Evolutionary conservation across 2,797 vertebrate species (phyloP), one percentile per base, ranked within the genome.

Genomic region (Scolopax bukidnonensis): DNA sequence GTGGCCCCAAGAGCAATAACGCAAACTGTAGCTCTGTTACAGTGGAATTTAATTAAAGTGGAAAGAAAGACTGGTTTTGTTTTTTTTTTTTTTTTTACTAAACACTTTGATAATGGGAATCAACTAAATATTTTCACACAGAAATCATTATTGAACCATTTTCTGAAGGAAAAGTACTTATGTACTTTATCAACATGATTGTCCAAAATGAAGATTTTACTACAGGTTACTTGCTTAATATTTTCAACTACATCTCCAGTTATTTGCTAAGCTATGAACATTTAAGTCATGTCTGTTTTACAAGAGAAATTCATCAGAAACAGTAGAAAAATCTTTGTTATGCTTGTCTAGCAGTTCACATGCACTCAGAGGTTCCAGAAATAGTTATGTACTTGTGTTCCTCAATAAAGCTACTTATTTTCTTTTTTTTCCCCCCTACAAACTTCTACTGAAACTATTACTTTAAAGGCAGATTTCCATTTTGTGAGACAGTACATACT

Each of bases 261-360:
- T 79, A 61, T 51, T 68, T 84, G 21, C 17, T 51, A 40, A 45
- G 24, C 12, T 57, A 40, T 23, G 32, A 78, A 33, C 16, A 65
- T 65, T 84, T 47, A 40, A 54, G 40, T 79, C 1, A 4, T 48
- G 43, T 10, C 32, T 59, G 16, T n/a, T 70, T 87, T 50, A 59
- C 4, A 57, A 27, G 10, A 61, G 32, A 54, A 48, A 21, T 78
- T 54, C 43, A 24, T 4, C 12, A 81, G 41, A 82, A 95, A 24
- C 3, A 43, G 23, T 16, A 77, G 9, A n/a, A 4, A 4, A 65
- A 19, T 15, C 27, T 43, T 64, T 87, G 15, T 40, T 40, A 30
- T 0, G 1, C 10, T n/a, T n/a, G 0, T 48, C 11, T 36, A 74
- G n/a, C 9, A 32, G 20, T 59, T 63, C 20, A 15, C 16, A 33